Evolutionary conservation across 2,797 vertebrate species (phyloP), one percentile per base, ranked within the genome.

Genomic region (Lateolabrax maculatus): DNA sequence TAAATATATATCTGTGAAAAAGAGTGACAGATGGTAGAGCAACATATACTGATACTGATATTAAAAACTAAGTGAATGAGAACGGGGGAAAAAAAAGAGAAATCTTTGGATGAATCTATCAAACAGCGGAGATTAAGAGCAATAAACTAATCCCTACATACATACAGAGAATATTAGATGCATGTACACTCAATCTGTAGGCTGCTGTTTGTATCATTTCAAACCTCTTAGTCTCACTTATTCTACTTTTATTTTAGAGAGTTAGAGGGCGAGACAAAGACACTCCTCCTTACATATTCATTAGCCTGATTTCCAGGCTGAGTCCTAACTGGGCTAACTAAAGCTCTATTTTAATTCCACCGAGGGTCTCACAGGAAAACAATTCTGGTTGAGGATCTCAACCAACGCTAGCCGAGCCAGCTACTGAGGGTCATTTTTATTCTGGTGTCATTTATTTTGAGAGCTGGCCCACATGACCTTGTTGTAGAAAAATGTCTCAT

Each of bases 251-350:
- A 56, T 71, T 84, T 63, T 31, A 62, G 19, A 63, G 53, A 84
- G 56, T 83, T 79, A 65, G 75, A 87, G 88, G 80, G 73, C 34
- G 49, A 81, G 55, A 82, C 83, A 83, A 83, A 90, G 90, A 58
- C 80, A 51, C 46, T 29, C 62, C 78, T 74, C 64, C 36, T 84
- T 80, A 56, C 77, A 84, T 87, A 87, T 88, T 87, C 89, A 92
- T 93, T 90, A 92, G 79, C 86, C 88, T 91, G 83, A 86, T 89
- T 92, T 89, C 81, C 79, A 81, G 61, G 65, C 34, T 27, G 36
- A 63, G 34, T 78, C 64, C 63, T 72, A 89, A 89, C 72, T 85
- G 81, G 81, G 89, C 81, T 90, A 87, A 89, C 72, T 71, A 75
- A 88, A 89, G 80, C 80, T 81, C 87, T 63, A 70, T 84, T 88